Conservation (phyloP, 2,888 invertebrate genomes). For the Thymelicus sylvestris region DNA sequence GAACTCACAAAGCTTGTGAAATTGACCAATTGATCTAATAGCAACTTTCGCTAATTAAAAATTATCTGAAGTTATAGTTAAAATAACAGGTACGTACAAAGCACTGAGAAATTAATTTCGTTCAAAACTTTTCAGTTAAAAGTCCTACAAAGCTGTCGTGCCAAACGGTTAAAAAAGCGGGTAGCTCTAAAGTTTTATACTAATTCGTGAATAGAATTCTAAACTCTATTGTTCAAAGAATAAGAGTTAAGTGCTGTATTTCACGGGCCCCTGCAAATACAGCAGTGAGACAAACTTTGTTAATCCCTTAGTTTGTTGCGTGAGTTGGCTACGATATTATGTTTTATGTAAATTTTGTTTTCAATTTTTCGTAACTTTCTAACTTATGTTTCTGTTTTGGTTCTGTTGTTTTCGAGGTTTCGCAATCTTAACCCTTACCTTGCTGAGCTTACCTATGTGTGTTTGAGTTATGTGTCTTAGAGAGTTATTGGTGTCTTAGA, state of each 20-base stretch:
- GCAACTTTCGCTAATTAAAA: not conserved
- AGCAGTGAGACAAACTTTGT: constrained; percentile 10
- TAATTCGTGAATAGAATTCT: not conserved
- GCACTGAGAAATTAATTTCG: constrained; percentile 12
- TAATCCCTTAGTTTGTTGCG: constrained; percentile 25
- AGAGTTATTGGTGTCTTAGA: too few species aligned
- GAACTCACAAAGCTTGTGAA: not conserved
- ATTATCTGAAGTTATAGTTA: too few species aligned
- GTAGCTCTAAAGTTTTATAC: constrained; percentile 4
- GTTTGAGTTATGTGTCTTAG: too few species aligned
- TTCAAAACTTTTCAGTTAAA: constrained; percentile 21
- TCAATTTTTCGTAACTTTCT: constrained; percentile 14
- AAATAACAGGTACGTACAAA: not conserved
- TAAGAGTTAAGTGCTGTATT: constrained; percentile 3
- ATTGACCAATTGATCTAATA: not conserved
- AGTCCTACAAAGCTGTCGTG: constrained; percentile 8
- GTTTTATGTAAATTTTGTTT: constrained; percentile 22
- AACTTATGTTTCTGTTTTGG: constrained; percentile 12
- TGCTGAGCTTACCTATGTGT: too few species aligned
- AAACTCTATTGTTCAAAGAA: not conserved
- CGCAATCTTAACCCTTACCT: not conserved
- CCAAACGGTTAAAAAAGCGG: constrained; percentile 1
- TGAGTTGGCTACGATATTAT: constrained; percentile 15
- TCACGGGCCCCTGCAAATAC: not conserved
- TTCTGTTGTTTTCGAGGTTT: not conserved